Evolutionary conservation across 2,797 vertebrate genomes (phyloP).

Genomic region (Brotogeris chrysoptera): DNA sequence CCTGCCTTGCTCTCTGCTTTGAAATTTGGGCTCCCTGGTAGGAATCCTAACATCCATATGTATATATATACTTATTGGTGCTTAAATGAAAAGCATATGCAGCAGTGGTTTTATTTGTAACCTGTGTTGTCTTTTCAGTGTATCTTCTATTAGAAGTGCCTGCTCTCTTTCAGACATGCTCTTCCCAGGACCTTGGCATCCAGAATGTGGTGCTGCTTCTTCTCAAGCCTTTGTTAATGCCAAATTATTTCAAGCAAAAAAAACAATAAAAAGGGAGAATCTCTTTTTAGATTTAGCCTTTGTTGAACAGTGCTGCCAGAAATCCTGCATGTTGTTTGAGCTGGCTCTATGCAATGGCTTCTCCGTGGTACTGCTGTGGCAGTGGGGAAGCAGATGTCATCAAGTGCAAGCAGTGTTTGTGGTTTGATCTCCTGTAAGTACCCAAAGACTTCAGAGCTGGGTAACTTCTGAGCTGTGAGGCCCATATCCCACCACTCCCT

Average conservation of each 20-base stretch:
- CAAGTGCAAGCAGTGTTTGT: background rate
- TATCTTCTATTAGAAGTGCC: constrained; percentile 46
- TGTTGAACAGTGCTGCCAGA: constrained; percentile 3
- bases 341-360: constrained; percentile 16
- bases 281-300: background rate
- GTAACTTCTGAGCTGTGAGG: background rate
- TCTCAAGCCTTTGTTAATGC: constrained; percentile 18
- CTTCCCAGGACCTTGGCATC: background rate
- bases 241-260: constrained; percentile 30
- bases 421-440: background rate
- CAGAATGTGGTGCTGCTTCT: constrained; percentile 11
- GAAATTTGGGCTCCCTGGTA: background rate
- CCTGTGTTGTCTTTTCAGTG: background rate
- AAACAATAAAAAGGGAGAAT: background rate
- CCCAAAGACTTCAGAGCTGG: background rate
- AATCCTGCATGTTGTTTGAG: background rate
- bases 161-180: constrained; percentile 8
- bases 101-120: background rate
- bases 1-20: constrained; percentile 44
- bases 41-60: background rate
- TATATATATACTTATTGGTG: background rate
- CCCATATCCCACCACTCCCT: background rate
- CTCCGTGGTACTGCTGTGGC: background rate
- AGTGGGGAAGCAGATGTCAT: background rate
- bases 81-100: constrained; percentile 13